A percentile compares a stretch with the other conserved stretches of the same genome.
phyloP scores from a whole-genome alignment of 2,113 vertebrate species.

The Hippocampus guttulatus region DNA sequence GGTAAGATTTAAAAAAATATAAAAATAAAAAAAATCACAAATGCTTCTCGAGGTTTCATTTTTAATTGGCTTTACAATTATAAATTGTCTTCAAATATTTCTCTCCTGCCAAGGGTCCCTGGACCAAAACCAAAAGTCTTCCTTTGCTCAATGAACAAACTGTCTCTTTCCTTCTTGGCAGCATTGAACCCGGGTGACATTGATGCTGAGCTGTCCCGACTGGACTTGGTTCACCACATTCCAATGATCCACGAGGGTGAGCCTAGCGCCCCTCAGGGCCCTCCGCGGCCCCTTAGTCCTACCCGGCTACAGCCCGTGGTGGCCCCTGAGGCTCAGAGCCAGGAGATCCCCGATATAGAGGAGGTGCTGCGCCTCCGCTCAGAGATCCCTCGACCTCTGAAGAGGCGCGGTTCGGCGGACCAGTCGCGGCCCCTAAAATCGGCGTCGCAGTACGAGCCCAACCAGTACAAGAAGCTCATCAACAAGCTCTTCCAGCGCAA shows the following conservation, averaged over 20 bases:
- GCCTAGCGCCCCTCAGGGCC: constrained; percentile 3
- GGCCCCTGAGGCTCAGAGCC: constrained; percentile 70
- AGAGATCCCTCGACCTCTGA: constrained; percentile 84
- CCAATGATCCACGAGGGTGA: constrained; percentile 47
- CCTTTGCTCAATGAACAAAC: neutral
- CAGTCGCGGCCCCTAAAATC: constrained; percentile 47
- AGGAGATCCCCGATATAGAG: constrained; percentile 69
- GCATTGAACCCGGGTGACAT: constrained; percentile 58
- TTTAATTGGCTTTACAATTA: no score
- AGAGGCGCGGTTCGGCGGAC: constrained; percentile 80
- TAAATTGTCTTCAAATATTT: neutral
- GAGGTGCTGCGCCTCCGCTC: constrained; percentile 80
- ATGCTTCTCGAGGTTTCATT: no score
- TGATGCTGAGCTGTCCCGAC: constrained; percentile 75
- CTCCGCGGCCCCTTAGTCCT: constrained; percentile 82
- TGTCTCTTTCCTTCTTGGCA: constrained; percentile 39
- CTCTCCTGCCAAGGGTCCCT: neutral
- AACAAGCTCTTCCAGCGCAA: constrained; percentile 76
- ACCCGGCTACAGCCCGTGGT: constrained; percentile 83
- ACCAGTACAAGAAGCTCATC: constrained; percentile 84
- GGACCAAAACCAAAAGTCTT: neutral
- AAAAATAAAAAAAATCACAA: neutral
- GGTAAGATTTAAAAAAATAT: constrained; percentile 47
- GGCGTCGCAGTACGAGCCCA: constrained; percentile 67
- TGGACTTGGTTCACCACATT: constrained; percentile 30